Percentiles rank a stretch among this genome's conserved stretches.
These are phyloP conservation scores for Drosophila ogumai DNA, from an alignment of 1,140 invertebrate genomes.

Conservation along the genomic window DNA sequence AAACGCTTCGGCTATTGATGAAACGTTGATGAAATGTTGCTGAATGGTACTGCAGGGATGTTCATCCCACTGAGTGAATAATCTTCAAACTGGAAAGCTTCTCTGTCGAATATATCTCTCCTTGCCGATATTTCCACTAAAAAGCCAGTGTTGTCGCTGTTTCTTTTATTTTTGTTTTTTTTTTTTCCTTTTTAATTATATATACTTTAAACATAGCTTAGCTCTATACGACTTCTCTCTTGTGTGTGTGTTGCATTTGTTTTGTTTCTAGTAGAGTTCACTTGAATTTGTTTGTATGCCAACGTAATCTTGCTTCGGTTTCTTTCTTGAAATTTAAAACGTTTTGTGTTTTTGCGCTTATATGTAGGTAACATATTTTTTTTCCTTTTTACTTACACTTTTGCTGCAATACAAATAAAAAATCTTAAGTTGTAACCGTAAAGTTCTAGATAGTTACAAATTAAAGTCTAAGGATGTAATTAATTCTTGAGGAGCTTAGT, in stretches of 20 bases:
- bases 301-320: conserved; percentile 50
- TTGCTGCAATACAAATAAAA: conserved; percentile 80
- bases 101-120: no score
- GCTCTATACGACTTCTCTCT: conserved; percentile 52
- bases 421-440: conserved; percentile 82
- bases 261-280: conserved; percentile 66
- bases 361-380: conserved; percentile 79
- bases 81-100: background rate
- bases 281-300: conserved; percentile 63
- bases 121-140: conserved; percentile 15
- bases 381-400: conserved; percentile 68
- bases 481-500: conserved; percentile 75
- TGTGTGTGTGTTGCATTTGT: conserved; percentile 55
- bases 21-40: no score
- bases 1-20: no score
- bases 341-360: conserved; percentile 77
- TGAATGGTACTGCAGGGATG: no score
- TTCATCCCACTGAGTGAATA: background rate
- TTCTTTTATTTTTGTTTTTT: conserved; percentile 55
- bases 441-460: conserved; percentile 81
- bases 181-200: conserved; percentile 52
- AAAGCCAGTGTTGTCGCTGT: conserved; percentile 9
- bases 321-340: conserved; percentile 71
- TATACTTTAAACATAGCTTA: conserved; percentile 54
- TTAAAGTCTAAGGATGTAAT: conserved; percentile 78